Percentiles rank a stretch among this genome's conserved stretches.
Evolutionary conservation across 1,140 invertebrate species (phyloP).

Genomic region (Drosophila grimshawi): DNA sequence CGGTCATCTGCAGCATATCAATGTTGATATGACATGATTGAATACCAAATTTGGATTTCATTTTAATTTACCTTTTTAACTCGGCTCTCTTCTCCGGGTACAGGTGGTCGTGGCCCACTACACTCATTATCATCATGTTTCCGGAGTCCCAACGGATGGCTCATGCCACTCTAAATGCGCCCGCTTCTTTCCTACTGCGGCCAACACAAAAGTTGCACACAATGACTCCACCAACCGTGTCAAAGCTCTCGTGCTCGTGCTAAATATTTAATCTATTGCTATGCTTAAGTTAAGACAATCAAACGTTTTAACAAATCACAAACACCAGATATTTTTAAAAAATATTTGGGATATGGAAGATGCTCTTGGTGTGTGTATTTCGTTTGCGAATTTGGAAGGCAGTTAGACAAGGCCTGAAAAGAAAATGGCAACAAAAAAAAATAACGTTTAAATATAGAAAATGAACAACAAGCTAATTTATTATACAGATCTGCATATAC

Average conservation of each 20-base stretch:
- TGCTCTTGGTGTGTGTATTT: conserved; percentile 63
- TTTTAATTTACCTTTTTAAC: conserved; percentile 83
- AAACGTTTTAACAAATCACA: conserved; percentile 76
- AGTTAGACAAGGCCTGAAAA: conserved; percentile 83
- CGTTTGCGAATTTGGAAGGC: conserved; percentile 79
- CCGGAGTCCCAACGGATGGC: conserved; percentile 78
- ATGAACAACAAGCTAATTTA: not conserved
- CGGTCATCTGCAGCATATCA: conserved; percentile 74
- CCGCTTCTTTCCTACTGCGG: conserved; percentile 25
- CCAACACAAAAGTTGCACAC: conserved; percentile 19
- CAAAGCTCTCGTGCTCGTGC: not conserved
- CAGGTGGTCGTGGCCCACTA: conserved; percentile 84
- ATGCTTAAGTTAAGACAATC: conserved; percentile 60
- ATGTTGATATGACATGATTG: too few species aligned
- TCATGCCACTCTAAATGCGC: conserved; percentile 81
- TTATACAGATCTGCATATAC: not conserved
- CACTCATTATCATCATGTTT: conserved; percentile 85
- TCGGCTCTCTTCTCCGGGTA: conserved; percentile 84
- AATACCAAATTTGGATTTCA: too few species aligned
- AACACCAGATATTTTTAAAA: conserved; percentile 79
- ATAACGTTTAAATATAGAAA: not conserved
- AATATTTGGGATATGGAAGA: conserved; percentile 83
- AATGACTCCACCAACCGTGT: not conserved
- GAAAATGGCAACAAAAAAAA: not conserved
- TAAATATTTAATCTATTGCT: conserved; percentile 59